Base-by-base conservation (phyloP, 2,797 vertebrate species). In the Halcyon smyrnensis region DNA sequence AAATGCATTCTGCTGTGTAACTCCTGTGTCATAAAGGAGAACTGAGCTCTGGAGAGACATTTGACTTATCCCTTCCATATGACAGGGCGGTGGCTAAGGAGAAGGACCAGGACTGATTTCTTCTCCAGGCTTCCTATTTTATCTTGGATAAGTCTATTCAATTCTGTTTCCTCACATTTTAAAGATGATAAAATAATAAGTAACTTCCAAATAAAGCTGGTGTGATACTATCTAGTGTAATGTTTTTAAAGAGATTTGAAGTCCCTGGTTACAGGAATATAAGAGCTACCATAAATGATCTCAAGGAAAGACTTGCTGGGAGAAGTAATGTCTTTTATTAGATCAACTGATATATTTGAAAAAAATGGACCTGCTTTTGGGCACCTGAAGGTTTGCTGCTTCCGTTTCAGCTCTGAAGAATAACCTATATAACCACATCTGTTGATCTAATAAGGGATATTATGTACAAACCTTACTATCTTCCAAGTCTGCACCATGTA, bases 171-270 rank as follows among this genome's bases (percentile, higher is more conserved):
- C 84, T 89, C 82, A 92, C 90, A 87, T 92, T 91, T 92, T 95
- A 91, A 93, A 89, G 84, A 94, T 56, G 88, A 92, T 89, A 90
- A 95, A 97, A 95, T 20, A 83, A 95, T 93, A 95, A 95, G 89
- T 83, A 95, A 87, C 91, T 96, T 94, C 77, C 65, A 94, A 92
- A 96, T 89, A 96, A 97, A 96, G 82, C 83, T 54, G 86, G 54
- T 59, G 19, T 70, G 96, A 93, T 95, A 36, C 64, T 90, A 94
- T 95, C 94, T 90, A 51, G 23, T 34, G 25, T 94, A 96, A 92
- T 89, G 93, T 75, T 93, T 93, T 90, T 94, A 24, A 93, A 95
- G 70, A 83, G 41, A 48, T 75, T 89, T 93, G 78, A 83, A 89
- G 87, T 63, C 28, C 41, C n/a, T 25, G 51, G 64, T 90, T 90